phyloP scores from a whole-genome alignment of 2,797 vertebrate genomes.

The Premnoplex brunnescens region DNA sequence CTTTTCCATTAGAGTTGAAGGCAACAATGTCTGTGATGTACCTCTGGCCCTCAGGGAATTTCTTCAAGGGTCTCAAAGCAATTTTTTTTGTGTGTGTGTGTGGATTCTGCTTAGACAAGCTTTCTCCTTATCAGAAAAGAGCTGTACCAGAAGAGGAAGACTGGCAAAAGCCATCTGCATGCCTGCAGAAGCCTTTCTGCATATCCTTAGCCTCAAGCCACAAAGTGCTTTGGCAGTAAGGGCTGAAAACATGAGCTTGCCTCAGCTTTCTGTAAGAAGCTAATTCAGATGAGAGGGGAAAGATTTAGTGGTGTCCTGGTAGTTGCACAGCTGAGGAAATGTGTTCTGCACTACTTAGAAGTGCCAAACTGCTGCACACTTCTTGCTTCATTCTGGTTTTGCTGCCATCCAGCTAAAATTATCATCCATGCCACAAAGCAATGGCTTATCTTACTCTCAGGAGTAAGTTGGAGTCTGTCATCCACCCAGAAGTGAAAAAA shows the following conservation, averaged over 20 bases:
- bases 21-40: background rate
- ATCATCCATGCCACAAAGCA: background rate
- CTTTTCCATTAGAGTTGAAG: background rate
- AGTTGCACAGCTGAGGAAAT: background rate
- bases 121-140: background rate
- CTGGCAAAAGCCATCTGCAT: background rate
- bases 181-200: background rate
- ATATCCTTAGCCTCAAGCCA: background rate
- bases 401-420: background rate
- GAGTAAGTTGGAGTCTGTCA: background rate
- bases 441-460: background rate
- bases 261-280: background rate
- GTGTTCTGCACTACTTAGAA: background rate
- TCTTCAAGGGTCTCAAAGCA: background rate
- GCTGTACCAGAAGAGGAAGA: background rate
- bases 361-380: background rate
- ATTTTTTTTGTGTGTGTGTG: background rate
- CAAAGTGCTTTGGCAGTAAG: background rate
- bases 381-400: background rate
- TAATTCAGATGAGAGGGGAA: background rate
- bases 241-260: background rate
- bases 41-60: background rate
- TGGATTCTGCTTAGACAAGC: background rate
- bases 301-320: background rate
- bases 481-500: background rate